A percentile compares a stretch with the other conserved stretches of the same genome.
Conservation (phyloP, 2,888 invertebrate species). For the Embidobia sp. region DNA sequence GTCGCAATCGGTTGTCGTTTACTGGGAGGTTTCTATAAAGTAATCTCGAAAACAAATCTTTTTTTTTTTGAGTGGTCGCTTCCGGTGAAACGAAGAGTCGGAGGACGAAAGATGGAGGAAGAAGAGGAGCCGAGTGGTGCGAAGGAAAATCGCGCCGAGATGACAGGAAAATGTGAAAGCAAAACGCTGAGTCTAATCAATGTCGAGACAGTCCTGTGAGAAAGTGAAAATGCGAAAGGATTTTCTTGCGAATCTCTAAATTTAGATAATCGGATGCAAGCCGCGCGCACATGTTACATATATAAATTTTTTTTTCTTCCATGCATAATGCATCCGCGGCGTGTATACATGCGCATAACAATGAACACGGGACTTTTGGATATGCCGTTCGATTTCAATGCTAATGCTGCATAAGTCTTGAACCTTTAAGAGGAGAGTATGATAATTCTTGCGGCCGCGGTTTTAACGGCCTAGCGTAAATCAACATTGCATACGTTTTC, state of each 20-base stretch:
- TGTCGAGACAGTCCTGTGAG: constrained; percentile 60
- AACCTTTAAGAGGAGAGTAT: neutral
- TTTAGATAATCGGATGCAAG: constrained; percentile 52
- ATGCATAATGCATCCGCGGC: constrained; percentile 46
- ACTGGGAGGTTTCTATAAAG: no score
- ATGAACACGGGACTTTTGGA: constrained; percentile 12
- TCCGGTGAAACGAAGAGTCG: no score
- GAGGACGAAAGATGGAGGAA: no score
- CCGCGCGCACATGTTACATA: constrained; percentile 41
- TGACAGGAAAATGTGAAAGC: constrained; percentile 66
- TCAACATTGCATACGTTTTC: constrained; percentile 17
- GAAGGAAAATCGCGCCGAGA: constrained; percentile 51
- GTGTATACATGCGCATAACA: constrained; percentile 23
- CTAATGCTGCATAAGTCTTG: neutral
- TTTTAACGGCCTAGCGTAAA: constrained; percentile 25
- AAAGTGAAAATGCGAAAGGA: constrained; percentile 63
- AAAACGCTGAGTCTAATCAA: constrained; percentile 53
- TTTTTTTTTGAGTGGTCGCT: no score
- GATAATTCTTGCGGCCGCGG: constrained; percentile 11
- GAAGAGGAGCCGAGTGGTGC: constrained; percentile 35
- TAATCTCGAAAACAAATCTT: no score
- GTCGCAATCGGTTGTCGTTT: no score
- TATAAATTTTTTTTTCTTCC: constrained; percentile 38
- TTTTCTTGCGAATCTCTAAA: constrained; percentile 57
- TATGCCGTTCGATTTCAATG: constrained; percentile 4